Conservation (phyloP, 2,797 vertebrate species). For the Bucorvus abyssinicus region DNA sequence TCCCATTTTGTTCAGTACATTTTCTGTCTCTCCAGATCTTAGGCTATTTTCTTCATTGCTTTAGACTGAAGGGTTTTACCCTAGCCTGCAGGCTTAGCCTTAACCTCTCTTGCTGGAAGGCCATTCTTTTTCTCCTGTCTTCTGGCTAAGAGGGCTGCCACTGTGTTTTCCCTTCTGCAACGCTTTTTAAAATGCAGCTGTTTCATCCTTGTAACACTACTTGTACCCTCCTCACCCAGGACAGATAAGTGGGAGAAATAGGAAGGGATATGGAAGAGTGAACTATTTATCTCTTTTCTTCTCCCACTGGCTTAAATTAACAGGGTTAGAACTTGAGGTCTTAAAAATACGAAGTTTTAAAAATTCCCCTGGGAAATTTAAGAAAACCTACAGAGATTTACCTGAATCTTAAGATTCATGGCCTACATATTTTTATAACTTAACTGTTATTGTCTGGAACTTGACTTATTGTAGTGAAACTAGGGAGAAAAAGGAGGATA, state of each 20-base stretch:
- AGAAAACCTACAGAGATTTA: not conserved
- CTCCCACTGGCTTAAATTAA: not conserved
- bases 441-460: conserved; percentile 11
- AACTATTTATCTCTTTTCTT: conserved; percentile 23
- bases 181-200: not conserved
- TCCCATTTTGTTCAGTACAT: not conserved
- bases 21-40: not conserved
- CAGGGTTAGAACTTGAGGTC: not conserved
- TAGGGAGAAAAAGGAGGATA: not conserved
- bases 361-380: not conserved
- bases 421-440: not conserved
- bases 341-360: conserved; percentile 20
- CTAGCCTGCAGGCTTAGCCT: not conserved
- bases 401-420: conserved; percentile 38
- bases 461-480: conserved; percentile 20
- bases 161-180: not conserved
- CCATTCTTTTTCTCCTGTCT: not conserved
- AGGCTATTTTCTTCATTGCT: not conserved
- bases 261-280: not conserved
- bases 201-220: not conserved
- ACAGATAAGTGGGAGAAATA: not conserved
- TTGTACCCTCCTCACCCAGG: not conserved
- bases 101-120: not conserved
- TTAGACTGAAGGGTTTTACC: not conserved
- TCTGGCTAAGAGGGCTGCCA: not conserved